These are phyloP conservation scores for Phocoena phocoena DNA, from an alignment of 2,113 vertebrate species.

Conservation along the genomic window DNA sequence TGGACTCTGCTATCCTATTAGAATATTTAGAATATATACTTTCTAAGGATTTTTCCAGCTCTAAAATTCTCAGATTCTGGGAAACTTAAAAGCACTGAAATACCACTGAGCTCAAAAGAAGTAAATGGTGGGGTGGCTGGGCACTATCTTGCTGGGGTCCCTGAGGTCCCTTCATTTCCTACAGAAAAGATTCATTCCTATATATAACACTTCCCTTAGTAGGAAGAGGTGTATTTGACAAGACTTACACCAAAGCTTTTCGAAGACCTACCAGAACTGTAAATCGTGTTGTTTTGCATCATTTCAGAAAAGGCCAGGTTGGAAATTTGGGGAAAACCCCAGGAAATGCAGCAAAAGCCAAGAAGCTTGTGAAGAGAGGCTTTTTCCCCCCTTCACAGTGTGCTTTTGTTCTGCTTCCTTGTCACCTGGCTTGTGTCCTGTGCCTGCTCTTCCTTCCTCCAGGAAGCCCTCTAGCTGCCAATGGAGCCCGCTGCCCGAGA, in stretches of 20 bases:
- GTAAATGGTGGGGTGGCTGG: not conserved
- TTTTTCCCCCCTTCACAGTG: accelerated
- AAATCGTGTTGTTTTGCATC: not conserved
- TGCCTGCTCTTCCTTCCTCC: not conserved
- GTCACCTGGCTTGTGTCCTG: not conserved
- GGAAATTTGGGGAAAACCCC: not conserved
- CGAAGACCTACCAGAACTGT: not conserved
- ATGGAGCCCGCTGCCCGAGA: not conserved
- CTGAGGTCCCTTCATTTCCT: not conserved
- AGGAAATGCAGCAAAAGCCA: not conserved
- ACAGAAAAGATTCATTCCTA: not conserved
- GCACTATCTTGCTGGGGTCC: not conserved
- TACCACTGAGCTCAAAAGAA: not conserved
- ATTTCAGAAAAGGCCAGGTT: not conserved
- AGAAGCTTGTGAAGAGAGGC: not conserved
- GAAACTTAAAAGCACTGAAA: not conserved
- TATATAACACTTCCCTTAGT: too few relatives aligned
- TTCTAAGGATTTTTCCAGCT: not conserved
- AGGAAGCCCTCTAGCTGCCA: conserved; percentile 32
- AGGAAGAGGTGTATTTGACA: not conserved
- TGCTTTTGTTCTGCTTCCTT: not conserved
- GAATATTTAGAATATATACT: not conserved
- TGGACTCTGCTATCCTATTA: not conserved
- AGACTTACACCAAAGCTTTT: not conserved
- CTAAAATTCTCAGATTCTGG: not conserved